Conservation (phyloP, 35 echinoderm and acorn worm genomes). For the Apostichopus parvimensis region DNA sequence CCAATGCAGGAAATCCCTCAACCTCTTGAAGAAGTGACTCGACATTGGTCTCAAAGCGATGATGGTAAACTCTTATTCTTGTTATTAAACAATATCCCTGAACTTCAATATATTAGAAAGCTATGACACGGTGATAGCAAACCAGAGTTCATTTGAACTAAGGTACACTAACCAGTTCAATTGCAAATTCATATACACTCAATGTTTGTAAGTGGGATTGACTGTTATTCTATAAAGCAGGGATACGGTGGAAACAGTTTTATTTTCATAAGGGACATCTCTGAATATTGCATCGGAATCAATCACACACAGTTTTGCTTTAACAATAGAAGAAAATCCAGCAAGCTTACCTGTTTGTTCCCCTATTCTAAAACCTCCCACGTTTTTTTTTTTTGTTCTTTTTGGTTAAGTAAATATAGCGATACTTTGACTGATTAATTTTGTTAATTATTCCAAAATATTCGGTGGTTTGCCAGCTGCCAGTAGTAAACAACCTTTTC, state of each 20-base stretch:
- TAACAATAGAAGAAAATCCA: too few species aligned
- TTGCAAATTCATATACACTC: neutral
- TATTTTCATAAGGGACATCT: neutral
- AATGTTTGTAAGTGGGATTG: neutral
- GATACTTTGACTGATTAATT: too few species aligned
- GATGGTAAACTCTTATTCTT: neutral
- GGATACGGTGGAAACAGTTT: neutral
- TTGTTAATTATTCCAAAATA: too few species aligned
- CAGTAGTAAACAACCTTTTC: too few species aligned
- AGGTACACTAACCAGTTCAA: neutral
- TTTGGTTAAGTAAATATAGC: too few species aligned
- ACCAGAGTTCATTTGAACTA: neutral
- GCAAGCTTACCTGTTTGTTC: too few species aligned
- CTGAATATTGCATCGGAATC: too few species aligned
- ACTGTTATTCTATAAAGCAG: neutral
- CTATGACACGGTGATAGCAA: too few species aligned
- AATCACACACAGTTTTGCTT: too few species aligned
- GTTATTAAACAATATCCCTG: neutral
- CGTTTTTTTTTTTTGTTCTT: too few species aligned
- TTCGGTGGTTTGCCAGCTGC: too few species aligned
- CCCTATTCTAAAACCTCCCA: too few species aligned
- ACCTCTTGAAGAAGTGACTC: neutral
- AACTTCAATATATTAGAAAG: neutral
- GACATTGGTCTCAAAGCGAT: neutral
- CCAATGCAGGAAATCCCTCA: constrained; percentile 8